These are phyloP conservation scores for Phrynocephalus vlangalii DNA, from an alignment of 2,797 vertebrate species.

Conservation along the genomic window DNA sequence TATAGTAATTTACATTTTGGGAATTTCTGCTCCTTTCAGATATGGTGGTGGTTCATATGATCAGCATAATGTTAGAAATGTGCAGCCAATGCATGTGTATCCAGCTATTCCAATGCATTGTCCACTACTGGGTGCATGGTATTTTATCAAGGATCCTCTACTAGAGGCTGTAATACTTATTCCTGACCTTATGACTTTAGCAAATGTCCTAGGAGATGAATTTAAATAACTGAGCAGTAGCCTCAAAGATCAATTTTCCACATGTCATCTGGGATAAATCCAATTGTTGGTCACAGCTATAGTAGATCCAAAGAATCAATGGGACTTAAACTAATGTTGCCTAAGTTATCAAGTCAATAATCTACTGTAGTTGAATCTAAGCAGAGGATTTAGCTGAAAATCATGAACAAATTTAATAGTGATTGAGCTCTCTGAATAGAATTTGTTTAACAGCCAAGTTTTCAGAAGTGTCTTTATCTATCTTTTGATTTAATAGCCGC, in stretches of 20 bases:
- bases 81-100: neutral
- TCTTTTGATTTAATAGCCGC: too few species aligned
- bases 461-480: neutral
- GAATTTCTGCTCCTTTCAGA: neutral
- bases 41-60: neutral
- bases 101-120: neutral
- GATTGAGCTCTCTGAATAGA: neutral
- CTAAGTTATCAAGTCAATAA: too few species aligned
- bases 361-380: too few species aligned
- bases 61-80: neutral
- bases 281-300: too few species aligned
- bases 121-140: neutral
- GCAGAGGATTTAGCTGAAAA: neutral
- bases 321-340: too few species aligned
- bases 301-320: too few species aligned
- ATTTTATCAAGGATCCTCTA: neutral
- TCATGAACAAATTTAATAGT: neutral
- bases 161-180: neutral
- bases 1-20: neutral
- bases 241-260: neutral
- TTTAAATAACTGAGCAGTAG: neutral
- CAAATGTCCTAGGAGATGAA: neutral
- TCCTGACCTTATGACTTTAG: neutral
- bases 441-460: neutral
- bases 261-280: too few species aligned